Conservation (phyloP, 2,113 vertebrate genomes). For the Anhinga rufa region DNA sequence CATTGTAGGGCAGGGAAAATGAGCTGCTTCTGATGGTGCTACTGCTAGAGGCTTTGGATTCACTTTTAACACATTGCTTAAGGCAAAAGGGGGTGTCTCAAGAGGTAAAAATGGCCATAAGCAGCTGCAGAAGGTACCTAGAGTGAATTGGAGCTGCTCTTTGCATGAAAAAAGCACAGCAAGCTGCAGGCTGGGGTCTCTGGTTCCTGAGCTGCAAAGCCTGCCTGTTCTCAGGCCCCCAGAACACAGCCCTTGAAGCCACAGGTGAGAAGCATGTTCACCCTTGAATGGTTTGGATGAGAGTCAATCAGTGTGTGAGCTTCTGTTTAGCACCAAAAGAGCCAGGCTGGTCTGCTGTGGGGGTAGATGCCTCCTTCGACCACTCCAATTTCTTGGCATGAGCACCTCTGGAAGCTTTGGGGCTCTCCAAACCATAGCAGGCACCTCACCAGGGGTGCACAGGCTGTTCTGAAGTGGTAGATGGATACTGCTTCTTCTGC, state of each 20-base stretch:
- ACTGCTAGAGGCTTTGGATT: background rate
- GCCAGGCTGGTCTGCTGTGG: background rate
- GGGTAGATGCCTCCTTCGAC: background rate
- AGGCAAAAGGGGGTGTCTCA: background rate
- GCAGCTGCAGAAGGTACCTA: background rate
- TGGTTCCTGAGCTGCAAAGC: background rate
- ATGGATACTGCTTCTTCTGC: background rate
- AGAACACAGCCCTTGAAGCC: background rate
- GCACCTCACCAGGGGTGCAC: background rate
- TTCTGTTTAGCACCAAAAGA: background rate
- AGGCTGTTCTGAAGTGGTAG: background rate
- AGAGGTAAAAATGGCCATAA: background rate
- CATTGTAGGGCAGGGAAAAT: background rate
- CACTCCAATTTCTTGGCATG: background rate
- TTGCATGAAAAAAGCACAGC: background rate
- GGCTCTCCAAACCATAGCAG: background rate
- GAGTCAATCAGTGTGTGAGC: background rate
- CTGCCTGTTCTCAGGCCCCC: background rate
- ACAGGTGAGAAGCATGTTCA: background rate
- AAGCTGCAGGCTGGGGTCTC: background rate
- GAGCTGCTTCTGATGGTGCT: background rate
- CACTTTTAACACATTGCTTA: background rate
- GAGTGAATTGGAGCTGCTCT: background rate
- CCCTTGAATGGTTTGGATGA: background rate
- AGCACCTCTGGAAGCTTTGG: background rate